Percentiles rank a stretch among this genome's conserved stretches.
Conservation (phyloP, 2,113 vertebrate species). For the Myrmecobius fasciatus region DNA sequence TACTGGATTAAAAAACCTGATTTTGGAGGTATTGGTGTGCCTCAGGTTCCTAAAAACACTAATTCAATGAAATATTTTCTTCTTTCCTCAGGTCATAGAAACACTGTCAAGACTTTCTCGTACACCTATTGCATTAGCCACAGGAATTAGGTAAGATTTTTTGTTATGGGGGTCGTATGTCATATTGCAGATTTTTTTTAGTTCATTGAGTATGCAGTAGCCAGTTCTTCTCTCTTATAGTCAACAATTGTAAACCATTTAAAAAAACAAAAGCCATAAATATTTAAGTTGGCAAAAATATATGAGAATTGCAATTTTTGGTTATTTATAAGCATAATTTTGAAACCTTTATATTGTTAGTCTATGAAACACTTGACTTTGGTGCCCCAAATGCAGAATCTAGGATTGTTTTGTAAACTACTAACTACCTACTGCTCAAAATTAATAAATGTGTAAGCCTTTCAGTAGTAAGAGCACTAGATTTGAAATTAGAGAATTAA, state of each 20-base stretch:
- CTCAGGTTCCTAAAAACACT: not conserved
- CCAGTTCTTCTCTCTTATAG: not conserved
- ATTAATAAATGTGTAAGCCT: not conserved
- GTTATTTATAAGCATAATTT: not conserved
- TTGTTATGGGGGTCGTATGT: not conserved
- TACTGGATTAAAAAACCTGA: not conserved
- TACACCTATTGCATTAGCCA: conserved; percentile 87
- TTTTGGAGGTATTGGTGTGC: not conserved
- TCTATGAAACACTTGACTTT: not conserved
- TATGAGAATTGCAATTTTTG: not conserved
- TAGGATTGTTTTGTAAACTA: not conserved
- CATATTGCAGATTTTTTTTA: not conserved
- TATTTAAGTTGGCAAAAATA: not conserved
- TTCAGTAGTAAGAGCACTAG: not conserved
- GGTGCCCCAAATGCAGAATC: not conserved
- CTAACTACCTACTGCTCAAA: not conserved
- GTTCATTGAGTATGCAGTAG: not conserved
- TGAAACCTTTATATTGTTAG: not conserved
- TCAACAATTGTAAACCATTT: not conserved
- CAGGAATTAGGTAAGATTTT: conserved; percentile 91
- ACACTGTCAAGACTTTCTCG: conserved; percentile 95
- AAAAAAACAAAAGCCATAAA: not conserved
- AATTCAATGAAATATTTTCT: not conserved
- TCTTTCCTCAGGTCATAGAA: conserved; percentile 92
- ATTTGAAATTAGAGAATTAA: not conserved